Conservation (phyloP, 2,888 invertebrate genomes). For the Xestia xanthographa region DNA sequence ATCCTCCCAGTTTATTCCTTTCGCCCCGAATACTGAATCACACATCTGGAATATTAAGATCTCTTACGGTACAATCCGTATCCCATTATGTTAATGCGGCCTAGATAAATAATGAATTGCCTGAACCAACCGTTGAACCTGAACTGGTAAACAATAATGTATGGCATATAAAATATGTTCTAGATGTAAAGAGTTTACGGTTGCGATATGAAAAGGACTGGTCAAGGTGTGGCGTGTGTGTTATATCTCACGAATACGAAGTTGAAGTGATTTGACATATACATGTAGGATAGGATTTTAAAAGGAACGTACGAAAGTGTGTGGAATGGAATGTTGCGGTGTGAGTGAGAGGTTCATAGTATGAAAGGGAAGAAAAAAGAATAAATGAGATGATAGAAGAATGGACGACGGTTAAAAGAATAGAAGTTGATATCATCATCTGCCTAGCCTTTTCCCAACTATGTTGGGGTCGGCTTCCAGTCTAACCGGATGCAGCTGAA, state of each 20-base stretch:
- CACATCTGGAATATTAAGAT: conserved; percentile 56
- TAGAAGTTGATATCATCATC: no score
- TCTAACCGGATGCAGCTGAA: no score
- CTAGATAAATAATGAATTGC: conserved; percentile 68
- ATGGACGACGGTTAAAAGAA: no score
- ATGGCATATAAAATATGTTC: conserved; percentile 66
- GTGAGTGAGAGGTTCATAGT: no score
- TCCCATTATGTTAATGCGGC: conserved; percentile 68
- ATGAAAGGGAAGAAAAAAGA: no score
- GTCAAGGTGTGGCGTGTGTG: background rate
- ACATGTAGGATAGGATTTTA: no score
- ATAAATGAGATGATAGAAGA: no score
- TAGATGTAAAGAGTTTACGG: conserved; percentile 32
- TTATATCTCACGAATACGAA: background rate
- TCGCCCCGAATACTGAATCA: conserved; percentile 28
- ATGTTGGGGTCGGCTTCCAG: no score
- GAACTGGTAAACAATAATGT: conserved; percentile 74
- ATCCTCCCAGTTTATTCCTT: conserved; percentile 6
- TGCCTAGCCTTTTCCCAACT: no score
- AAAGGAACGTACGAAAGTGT: no score
- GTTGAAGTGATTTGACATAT: background rate
- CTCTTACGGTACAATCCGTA: conserved; percentile 49
- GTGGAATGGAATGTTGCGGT: no score
- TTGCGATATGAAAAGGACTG: conserved; percentile 10
- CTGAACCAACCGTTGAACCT: conserved; percentile 81